These are phyloP conservation scores for Paramuricea clavata DNA, from an alignment of 92 coral and sea anemone species.

Conservation along the genomic window DNA sequence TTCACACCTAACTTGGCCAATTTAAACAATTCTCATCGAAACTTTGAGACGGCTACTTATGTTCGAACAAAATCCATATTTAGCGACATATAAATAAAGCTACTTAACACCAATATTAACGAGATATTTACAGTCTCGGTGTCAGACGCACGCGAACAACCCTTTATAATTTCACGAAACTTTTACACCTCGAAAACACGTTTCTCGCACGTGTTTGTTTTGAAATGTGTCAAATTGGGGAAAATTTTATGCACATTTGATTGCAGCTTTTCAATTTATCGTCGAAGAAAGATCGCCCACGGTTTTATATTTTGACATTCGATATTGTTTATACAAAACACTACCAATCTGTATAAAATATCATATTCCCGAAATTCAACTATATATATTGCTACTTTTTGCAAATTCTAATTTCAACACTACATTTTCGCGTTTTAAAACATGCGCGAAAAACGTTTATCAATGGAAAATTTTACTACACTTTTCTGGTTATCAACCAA, in stretches of 20 bases:
- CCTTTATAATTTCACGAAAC: background rate
- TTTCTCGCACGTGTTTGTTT: background rate
- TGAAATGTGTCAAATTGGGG: too few relatives aligned
- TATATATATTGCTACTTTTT: background rate
- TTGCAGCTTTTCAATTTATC: background rate
- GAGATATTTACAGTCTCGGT: background rate
- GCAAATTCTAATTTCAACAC: too few relatives aligned
- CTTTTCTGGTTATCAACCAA: conserved; percentile 12
- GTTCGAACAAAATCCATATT: background rate
- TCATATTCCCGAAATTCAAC: too few relatives aligned
- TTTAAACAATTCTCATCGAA: background rate
- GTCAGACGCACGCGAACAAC: background rate
- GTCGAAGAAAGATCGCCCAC: background rate
- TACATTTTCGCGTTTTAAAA: background rate
- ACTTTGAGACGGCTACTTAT: background rate
- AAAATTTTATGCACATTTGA: background rate
- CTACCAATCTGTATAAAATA: too few relatives aligned
- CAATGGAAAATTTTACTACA: background rate
- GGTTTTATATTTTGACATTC: background rate
- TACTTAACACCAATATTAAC: background rate
- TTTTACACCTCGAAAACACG: background rate
- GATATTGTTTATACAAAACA: background rate
- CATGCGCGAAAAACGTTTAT: background rate
- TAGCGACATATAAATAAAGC: background rate
- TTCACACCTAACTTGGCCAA: background rate